phyloP scores from a whole-genome alignment of 2,888 invertebrate species.

The Mallateleia sp. region DNA sequence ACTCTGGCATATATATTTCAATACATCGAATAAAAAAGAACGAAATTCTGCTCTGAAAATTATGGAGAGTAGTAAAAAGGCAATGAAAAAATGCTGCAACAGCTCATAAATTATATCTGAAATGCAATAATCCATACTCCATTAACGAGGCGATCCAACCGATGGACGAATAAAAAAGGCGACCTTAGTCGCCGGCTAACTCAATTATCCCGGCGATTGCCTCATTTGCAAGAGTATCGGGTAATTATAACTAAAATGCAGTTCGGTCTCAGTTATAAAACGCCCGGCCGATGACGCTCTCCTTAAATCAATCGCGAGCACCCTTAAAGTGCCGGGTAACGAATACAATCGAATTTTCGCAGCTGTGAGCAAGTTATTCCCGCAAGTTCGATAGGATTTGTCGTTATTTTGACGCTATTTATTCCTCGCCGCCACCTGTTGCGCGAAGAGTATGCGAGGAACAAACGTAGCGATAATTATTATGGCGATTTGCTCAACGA shows the following conservation, averaged over 20 bases:
- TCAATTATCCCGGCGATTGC: conserved; percentile 1
- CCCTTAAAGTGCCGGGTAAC: conserved; percentile 45
- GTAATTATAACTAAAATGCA: conserved; percentile 36
- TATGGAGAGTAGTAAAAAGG: background rate
- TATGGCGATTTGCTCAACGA: conserved; percentile 77
- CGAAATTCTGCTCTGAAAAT: background rate
- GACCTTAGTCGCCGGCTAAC: background rate
- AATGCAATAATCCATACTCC: conserved; percentile 9
- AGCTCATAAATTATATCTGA: conserved; percentile 8
- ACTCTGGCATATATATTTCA: no score
- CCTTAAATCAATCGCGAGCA: conserved; percentile 48
- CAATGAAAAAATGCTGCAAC: background rate
- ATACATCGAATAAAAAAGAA: no score
- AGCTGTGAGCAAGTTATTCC: conserved; percentile 69
- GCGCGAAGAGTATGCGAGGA: conserved; percentile 77
- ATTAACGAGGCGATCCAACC: conserved; percentile 3
- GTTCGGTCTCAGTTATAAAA: conserved; percentile 14
- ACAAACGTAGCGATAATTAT: conserved; percentile 79
- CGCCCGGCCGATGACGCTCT: background rate
- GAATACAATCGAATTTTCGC: conserved; percentile 71
- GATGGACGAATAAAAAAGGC: background rate
- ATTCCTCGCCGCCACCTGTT: conserved; percentile 78
- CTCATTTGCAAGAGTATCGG: background rate
- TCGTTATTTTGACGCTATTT: conserved; percentile 79
- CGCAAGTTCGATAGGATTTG: conserved; percentile 76